Base-by-base conservation (phyloP, 2,113 vertebrate genomes). In the Mesitornis unicolor region DNA sequence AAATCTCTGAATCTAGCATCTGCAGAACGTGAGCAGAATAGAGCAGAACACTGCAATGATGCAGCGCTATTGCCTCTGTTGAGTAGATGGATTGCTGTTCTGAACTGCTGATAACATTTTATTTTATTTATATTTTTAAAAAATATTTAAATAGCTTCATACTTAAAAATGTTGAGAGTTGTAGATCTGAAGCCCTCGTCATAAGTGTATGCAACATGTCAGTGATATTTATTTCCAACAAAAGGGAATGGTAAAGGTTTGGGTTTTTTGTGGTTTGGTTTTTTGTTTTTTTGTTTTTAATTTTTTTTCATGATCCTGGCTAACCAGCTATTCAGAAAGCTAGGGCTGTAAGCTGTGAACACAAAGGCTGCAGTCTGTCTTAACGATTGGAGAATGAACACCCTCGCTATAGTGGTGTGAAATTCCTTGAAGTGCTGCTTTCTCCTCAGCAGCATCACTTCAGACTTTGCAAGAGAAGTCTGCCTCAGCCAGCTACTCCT, bases 401-500 rank as follows among this genome's bases (percentile, higher is more conserved):
- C 47, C 25, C 71, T 81, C 28, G 1, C 73, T 80, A 10, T 11
- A 28, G 43, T 29, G 42, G 21, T 43, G n/a, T 54, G 83, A 87
- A 91, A 92, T 90, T 77, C 65, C 93, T 97, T 74, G 7, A 96
- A 83, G 57, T 79, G 54, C 61, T 50, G 5, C 51, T 83, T 17
- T 74, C 14, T 88, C 51, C 53, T 92, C 59, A 82, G 70, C 78
- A 86, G 56, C 71, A 76, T 94, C 87, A 53, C 65, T 89, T 91
- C 79, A 87, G 84, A 71, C 50, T 83, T 60, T 0, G 43, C 45
- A 71, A 68, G 78, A 79, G 87, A 71, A 74, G 35, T 88, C 77
- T 86, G 86, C 40, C 40, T 90, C 84, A 81, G 87, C 42, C 40
- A 92, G 95, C 80, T 92, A 69, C 71, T 93, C 68, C 88, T 95